Evolutionary conservation across 2,113 vertebrate genomes (phyloP).

Genomic region (Chloropsis hardwickii): DNA sequence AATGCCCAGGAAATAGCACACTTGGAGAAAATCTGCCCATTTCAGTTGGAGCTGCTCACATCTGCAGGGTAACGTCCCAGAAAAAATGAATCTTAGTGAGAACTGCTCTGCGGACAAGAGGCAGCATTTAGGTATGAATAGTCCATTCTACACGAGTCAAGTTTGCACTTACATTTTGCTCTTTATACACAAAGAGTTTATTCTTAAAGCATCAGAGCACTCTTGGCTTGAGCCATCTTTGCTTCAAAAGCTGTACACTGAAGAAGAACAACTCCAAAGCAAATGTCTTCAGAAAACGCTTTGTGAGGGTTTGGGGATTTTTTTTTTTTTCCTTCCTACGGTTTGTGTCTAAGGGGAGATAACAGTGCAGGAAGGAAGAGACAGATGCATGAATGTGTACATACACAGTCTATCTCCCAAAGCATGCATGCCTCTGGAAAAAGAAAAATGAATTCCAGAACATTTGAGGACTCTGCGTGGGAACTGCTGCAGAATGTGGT

Average conservation of each 20-base stretch:
- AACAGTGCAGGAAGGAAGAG: slow-evolving; percentile 45
- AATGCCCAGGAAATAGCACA: slow-evolving; percentile 46
- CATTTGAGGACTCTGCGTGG: not conserved
- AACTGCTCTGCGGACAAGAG: slow-evolving; percentile 29
- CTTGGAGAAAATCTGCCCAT: slow-evolving; percentile 35
- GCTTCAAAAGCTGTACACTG: slow-evolving; percentile 49
- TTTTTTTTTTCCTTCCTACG: slow-evolving; percentile 3
- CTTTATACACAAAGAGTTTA: slow-evolving; percentile 49
- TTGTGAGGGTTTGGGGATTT: slow-evolving; percentile 9
- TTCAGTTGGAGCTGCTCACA: slow-evolving; percentile 51
- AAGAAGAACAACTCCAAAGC: slow-evolving; percentile 36
- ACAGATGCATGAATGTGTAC: not conserved
- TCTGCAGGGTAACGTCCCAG: slow-evolving; percentile 20
- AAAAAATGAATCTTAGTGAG: slow-evolving; percentile 43
- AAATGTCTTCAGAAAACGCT: slow-evolving; percentile 38
- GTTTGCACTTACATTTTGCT: slow-evolving; percentile 53
- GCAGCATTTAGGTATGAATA: slow-evolving; percentile 44
- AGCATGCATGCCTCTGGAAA: not conserved
- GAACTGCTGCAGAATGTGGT: not conserved
- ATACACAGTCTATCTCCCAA: not conserved
- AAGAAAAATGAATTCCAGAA: not conserved
- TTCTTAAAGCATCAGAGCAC: slow-evolving; percentile 51
- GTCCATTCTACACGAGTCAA: slow-evolving; percentile 45
- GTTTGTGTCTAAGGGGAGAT: not conserved
- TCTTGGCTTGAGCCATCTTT: slow-evolving; percentile 47